Percentiles rank a stretch among this genome's conserved stretches.
phyloP scores from a whole-genome alignment of 2,113 vertebrate species.

The Corapipo altera region DNA sequence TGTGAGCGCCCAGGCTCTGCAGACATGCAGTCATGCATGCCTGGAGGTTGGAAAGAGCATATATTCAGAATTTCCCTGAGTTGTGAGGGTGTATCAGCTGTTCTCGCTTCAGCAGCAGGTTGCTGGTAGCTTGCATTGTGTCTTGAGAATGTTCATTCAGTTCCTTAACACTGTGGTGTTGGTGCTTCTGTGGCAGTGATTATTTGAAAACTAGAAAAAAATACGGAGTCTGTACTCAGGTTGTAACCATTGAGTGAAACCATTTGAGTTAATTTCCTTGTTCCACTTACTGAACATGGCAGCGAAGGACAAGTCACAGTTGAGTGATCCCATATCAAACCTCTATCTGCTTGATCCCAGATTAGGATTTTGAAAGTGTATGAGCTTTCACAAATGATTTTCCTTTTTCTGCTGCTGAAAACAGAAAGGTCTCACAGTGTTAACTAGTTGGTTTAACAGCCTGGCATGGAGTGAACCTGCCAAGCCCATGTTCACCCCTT shows the following conservation, averaged over 20 bases:
- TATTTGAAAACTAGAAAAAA: background rate
- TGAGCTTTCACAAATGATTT: background rate
- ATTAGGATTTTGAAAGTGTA: background rate
- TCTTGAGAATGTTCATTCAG: background rate
- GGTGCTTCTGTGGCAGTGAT: background rate
- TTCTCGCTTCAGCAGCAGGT: background rate
- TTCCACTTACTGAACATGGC: background rate
- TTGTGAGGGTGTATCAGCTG: background rate
- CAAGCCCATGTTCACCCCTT: background rate
- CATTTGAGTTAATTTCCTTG: background rate
- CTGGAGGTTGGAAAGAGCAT: background rate
- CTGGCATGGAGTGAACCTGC: background rate
- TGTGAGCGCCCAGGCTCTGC: background rate
- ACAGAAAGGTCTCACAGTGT: background rate
- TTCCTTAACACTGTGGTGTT: background rate
- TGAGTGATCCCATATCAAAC: background rate
- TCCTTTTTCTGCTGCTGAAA: background rate
- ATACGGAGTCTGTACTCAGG: background rate
- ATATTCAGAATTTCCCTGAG: background rate
- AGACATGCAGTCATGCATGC: fast-evolving
- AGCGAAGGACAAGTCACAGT: background rate
- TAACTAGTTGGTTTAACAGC: background rate
- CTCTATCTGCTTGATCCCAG: background rate
- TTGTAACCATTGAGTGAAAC: background rate
- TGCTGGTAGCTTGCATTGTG: background rate